phyloP scores from a whole-genome alignment of 2,888 invertebrate genomes.

The Chironomus tentans region DNA sequence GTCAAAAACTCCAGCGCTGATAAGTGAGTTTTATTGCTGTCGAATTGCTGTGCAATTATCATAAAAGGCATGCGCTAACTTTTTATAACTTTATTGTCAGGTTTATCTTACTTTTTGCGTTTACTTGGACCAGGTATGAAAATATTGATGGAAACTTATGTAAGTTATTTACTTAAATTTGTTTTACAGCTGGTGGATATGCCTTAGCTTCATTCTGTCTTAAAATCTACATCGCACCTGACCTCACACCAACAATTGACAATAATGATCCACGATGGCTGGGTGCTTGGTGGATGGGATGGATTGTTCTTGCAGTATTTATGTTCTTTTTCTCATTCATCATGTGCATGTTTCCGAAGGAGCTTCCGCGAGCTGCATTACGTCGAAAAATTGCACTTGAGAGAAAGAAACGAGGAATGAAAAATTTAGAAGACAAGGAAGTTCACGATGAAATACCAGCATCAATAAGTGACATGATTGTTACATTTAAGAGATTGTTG shows the following conservation, averaged over 20 bases:
- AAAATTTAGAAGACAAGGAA: constrained; percentile 32
- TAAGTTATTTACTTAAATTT: background rate
- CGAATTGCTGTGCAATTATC: background rate
- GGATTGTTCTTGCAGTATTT: constrained; percentile 53
- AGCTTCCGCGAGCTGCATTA: constrained; percentile 55
- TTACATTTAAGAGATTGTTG: constrained; percentile 52
- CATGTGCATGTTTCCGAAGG: constrained; percentile 52
- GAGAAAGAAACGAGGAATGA: constrained; percentile 31
- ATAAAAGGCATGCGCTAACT: background rate
- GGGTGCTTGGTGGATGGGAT: constrained; percentile 77
- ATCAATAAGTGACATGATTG: constrained; percentile 49
- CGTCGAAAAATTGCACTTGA: constrained; percentile 38
- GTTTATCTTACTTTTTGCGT: constrained; percentile 56
- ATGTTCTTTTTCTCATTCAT: constrained; percentile 48
- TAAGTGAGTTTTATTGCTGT: constrained; percentile 46
- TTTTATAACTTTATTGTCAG: constrained; percentile 35
- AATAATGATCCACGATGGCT: constrained; percentile 66
- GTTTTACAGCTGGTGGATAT: constrained; percentile 50
- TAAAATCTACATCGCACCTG: constrained; percentile 56
- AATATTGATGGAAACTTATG: background rate
- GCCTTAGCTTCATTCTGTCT: constrained; percentile 55
- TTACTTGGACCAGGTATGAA: constrained; percentile 52
- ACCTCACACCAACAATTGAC: constrained; percentile 53
- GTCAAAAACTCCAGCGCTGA: constrained; percentile 59
- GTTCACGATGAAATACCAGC: constrained; percentile 31